Conservation (phyloP, 2,888 invertebrate species). For the Philaethria dido region DNA sequence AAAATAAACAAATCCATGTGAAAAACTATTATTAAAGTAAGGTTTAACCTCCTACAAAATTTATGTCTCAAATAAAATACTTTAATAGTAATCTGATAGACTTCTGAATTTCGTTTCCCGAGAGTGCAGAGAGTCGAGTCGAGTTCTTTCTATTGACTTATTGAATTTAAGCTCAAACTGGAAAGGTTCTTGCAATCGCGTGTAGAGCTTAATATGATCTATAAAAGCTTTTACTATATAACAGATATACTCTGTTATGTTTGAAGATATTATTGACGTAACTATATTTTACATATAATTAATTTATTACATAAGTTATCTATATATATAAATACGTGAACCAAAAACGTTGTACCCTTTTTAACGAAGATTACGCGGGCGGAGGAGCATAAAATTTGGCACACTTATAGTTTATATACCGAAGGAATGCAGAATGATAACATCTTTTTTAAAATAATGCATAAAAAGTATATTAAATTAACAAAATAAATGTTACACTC, state of each 20-base stretch:
- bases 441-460: too few species aligned
- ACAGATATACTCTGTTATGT: background rate
- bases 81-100: conserved; percentile 37
- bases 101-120: conserved; percentile 31
- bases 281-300: background rate
- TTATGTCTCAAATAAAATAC: conserved; percentile 5
- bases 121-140: conserved; percentile 37
- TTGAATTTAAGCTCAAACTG: conserved; percentile 43
- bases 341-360: too few species aligned
- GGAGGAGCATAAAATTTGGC: too few species aligned
- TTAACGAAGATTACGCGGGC: too few species aligned
- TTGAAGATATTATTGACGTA: background rate
- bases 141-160: conserved; percentile 44
- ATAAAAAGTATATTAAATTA: too few species aligned
- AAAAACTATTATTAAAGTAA: background rate
- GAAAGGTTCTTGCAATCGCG: conserved; percentile 30
- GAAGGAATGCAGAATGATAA: too few species aligned
- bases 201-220: conserved; percentile 12
- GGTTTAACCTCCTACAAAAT: background rate
- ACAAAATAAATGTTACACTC: too few species aligned
- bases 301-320: too few species aligned
- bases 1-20: too few species aligned
- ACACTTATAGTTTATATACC: too few species aligned
- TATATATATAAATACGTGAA: too few species aligned
- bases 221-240: conserved; percentile 17